Evolutionary conservation across 2,888 invertebrate species (phyloP), one percentile per base, ranked within the genome.

Genomic region (Anagyrus pseudococci): DNA sequence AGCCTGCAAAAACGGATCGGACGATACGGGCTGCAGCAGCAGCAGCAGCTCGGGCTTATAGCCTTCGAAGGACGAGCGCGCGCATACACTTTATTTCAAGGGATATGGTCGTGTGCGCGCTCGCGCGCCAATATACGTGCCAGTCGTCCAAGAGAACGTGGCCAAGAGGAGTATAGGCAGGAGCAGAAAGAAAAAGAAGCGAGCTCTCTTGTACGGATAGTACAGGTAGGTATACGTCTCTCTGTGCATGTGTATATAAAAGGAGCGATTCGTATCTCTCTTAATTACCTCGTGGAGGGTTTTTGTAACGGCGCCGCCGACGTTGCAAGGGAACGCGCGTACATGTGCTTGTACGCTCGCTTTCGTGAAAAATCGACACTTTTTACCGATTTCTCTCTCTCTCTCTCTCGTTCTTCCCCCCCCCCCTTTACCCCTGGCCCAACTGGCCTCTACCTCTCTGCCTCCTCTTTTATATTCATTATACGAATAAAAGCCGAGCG

Each of bases 241-340:
- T 10, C 19, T 7, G n/a, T 1, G 49, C 17, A 19, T 10, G 43
- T 43, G 19, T 49, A 8, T 62, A 52, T 44, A 64, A 52, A 29
- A 41, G 69, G 69, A 67, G 67, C 71, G 77, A 77, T 77, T 72
- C 73, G 72, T 76, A 77, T 76, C 77, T 71, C 58, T 70, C 75
- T 77, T 77, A 77, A 77, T 77, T 77, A 77, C 76, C 74, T 66
- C 56, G 53, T 7, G 29, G 62, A 40, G 63, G 66, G 29, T 72
- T 73, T 72, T 72, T 73, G 60, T 47, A 53, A 50, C 33, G 37
- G 41, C 57, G 48, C 47, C 15, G 50, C 26, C 33, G 25, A 37
- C 50, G 33, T 22, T 23, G 46, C 43, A 20, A 41, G 26, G 26
- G 29, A 23, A 17, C 4, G 37, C 26, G 13, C 29, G 26, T 23